phyloP scores from a whole-genome alignment of 1,140 invertebrate genomes.

The Diuraphis noxia region DNA sequence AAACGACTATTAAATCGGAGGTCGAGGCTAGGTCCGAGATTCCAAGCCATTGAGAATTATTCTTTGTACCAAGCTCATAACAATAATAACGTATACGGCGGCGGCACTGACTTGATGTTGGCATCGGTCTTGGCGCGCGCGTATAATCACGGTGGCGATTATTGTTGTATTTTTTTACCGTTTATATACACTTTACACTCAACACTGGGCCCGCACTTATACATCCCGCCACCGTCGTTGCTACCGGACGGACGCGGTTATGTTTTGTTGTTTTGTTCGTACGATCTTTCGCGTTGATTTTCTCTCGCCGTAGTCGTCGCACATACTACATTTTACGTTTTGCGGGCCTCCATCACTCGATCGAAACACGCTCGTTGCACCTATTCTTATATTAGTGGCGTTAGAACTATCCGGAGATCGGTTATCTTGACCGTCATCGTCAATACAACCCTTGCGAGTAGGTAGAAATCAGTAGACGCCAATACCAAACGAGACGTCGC shows the following conservation, averaged over 20 bases:
- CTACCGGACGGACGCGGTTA: slow-evolving; percentile 5
- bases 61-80: too few relatives aligned
- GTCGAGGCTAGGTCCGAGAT: background rate
- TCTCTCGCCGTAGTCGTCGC: background rate
- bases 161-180: slow-evolving; percentile 45
- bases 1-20: background rate
- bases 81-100: background rate
- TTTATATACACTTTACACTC: slow-evolving; percentile 27
- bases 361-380: background rate
- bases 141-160: slow-evolving; percentile 23
- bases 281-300: background rate
- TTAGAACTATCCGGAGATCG: background rate
- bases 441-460: background rate
- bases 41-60: too few relatives aligned
- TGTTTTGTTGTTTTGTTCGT: slow-evolving; percentile 1
- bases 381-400: background rate
- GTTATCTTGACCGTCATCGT: background rate
- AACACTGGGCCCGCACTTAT: background rate
- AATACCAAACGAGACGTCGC: background rate
- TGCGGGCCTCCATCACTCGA: background rate
- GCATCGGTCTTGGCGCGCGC: background rate
- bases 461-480: background rate
- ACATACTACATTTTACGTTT: background rate
- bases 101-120: background rate
- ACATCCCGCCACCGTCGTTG: slow-evolving; percentile 20